Conservation (phyloP, 2,888 invertebrate species). For the Seira ritae region DNA sequence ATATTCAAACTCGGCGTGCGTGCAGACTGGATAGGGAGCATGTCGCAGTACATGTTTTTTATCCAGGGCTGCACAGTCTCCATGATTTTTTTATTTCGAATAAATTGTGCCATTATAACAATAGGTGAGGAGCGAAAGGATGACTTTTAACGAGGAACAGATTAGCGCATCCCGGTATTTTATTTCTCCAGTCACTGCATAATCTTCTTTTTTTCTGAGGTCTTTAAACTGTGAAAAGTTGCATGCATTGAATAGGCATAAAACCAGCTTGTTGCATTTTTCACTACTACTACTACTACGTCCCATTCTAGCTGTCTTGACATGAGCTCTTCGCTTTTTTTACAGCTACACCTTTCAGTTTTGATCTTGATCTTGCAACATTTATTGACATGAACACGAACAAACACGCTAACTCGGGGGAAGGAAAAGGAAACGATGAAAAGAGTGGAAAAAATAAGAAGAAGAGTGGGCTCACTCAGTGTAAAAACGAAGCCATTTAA, state of each 20-base stretch:
- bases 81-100: not conserved
- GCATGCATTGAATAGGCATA: too few relatives aligned
- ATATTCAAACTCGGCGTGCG: not conserved
- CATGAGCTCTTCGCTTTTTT: conserved; percentile 5
- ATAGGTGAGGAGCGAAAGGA: not conserved
- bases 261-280: conserved; percentile 4
- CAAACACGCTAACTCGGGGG: conserved; percentile 26
- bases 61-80: not conserved
- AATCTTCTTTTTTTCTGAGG: not conserved
- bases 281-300: not conserved
- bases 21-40: not conserved
- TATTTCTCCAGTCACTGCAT: conserved; percentile 3
- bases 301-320: conserved; percentile 28
- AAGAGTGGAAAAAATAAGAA: conserved; percentile 10
- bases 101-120: conserved; percentile 1
- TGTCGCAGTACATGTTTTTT: not conserved
- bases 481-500: conserved; percentile 52
- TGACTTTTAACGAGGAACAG: not conserved
- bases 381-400: conserved; percentile 60
- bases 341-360: conserved; percentile 33
- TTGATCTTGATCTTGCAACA: conserved; percentile 61
- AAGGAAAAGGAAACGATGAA: conserved; percentile 38
- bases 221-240: too few relatives aligned
- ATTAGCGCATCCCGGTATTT: not conserved
- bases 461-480: not conserved